Evolutionary conservation across 2,888 invertebrate genomes (phyloP).

Genomic region (Sarcophaga caerulescens): DNA sequence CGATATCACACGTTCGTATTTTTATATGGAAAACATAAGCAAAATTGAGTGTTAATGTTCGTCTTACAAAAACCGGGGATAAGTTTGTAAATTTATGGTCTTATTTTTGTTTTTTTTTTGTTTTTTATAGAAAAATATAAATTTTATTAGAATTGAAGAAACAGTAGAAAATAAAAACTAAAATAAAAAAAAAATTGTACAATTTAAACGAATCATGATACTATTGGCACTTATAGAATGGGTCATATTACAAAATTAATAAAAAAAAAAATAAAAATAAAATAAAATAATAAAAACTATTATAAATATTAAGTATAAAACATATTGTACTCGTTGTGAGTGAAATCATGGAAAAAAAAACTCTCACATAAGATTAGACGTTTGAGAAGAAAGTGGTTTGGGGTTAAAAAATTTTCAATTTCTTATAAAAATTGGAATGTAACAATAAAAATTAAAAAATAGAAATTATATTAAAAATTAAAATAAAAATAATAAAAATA

Average conservation of each 20-base stretch:
- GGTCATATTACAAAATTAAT: slow-evolving; percentile 46
- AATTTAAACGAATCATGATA: slow-evolving; percentile 34
- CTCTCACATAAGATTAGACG: too few relatives aligned
- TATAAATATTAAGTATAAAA: slow-evolving; percentile 1
- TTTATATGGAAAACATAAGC: too few relatives aligned
- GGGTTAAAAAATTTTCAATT: too few relatives aligned
- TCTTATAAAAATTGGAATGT: background rate
- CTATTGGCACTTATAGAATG: slow-evolving; percentile 67
- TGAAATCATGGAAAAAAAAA: background rate
- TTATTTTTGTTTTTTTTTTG: too few relatives aligned
- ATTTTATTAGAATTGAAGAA: too few relatives aligned
- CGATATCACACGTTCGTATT: too few relatives aligned
- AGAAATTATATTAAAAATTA: slow-evolving; percentile 32
- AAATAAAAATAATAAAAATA: slow-evolving; percentile 28
- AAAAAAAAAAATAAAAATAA: background rate
- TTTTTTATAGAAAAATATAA: background rate
- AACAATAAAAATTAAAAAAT: slow-evolving; percentile 29
- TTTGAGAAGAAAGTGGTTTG: too few relatives aligned
- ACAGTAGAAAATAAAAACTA: too few relatives aligned
- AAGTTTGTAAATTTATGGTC: too few relatives aligned
- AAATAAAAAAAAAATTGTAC: background rate
- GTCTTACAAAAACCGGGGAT: too few relatives aligned
- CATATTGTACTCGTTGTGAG: background rate
- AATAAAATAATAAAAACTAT: background rate
- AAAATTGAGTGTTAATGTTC: too few relatives aligned